phyloP scores from a whole-genome alignment of 2,797 vertebrate species.

The Thunnus albacares region DNA sequence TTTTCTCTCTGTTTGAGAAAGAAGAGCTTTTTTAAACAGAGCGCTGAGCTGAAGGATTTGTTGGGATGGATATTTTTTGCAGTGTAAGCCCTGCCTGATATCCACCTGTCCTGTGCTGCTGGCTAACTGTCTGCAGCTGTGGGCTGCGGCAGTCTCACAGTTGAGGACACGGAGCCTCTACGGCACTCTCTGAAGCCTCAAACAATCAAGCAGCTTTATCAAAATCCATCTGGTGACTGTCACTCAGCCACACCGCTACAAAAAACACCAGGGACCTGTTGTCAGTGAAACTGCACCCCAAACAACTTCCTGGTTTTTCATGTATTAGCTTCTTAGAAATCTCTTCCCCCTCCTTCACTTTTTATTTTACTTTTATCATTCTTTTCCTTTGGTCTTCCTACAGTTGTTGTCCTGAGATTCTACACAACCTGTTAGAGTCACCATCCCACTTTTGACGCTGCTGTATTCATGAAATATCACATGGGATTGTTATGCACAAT shows the following conservation, averaged over 20 bases:
- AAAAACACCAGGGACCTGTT: slow-evolving; percentile 42
- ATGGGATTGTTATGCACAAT: background rate
- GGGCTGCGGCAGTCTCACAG: slow-evolving; percentile 46
- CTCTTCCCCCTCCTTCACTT: background rate
- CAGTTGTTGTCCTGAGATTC: slow-evolving; percentile 29
- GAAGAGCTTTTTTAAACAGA: background rate
- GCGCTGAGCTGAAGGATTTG: background rate
- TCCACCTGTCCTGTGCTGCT: slow-evolving; percentile 49
- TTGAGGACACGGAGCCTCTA: slow-evolving; percentile 15
- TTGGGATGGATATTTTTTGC: slow-evolving; percentile 8
- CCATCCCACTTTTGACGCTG: background rate
- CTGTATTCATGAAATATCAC: slow-evolving; percentile 21
- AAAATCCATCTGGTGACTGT: slow-evolving; percentile 56
- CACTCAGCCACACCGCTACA: slow-evolving; percentile 31
- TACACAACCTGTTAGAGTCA: background rate
- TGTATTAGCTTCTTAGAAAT: background rate
- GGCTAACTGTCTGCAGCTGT: slow-evolving; percentile 33
- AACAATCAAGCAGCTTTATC: slow-evolving; percentile 55
- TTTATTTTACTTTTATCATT: slow-evolving; percentile 19
- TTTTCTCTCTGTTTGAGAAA: background rate
- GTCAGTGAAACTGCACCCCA: slow-evolving; percentile 24
- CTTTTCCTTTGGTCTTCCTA: background rate
- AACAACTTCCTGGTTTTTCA: slow-evolving; percentile 31
- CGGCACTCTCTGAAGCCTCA: slow-evolving; percentile 36
- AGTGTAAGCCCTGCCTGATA: slow-evolving; percentile 31